Evolutionary conservation across 1,140 invertebrate species (phyloP), one percentile per base, ranked within the genome.

Genomic region (Ladona fulva): DNA sequence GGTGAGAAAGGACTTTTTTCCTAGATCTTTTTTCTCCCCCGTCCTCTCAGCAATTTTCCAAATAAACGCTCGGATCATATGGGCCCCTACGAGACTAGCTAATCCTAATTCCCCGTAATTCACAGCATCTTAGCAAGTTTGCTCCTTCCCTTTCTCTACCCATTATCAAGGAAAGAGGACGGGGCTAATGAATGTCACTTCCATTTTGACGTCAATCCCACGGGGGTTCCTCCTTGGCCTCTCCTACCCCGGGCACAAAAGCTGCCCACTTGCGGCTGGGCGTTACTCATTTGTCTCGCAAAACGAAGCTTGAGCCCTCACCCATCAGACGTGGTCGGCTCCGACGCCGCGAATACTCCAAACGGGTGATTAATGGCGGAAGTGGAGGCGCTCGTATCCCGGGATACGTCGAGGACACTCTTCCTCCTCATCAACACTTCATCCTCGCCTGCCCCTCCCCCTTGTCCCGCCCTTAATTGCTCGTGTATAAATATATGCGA

Each of bases 141-240:
- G 29, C 29, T 37, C n/a, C n/a, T n/a, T n/a, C n/a, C n/a, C n/a
- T n/a, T n/a, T n/a, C n/a, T n/a, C 29, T 1, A 37, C 3, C 29
- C 29, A 37, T 37, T 37, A 37, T 37, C 29, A 66, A 22, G 52
- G 52, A 66, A 19, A 66, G 52, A 66, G 16, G 14, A 16, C 52
- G 52, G 16, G 52, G 52, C 52, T 66, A 66, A 66, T 66, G 52
- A 66, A 66, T 66, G 52, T 66, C 52, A 66, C 14, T 22, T 12
- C n/a, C 52, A 66, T 66, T 66, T 66, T 66, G 52, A 66, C 52
- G 52, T 22, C 52, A 66, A 66, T 66, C 52, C 52, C 52, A 37
- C 8, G 29, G 8, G 29, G 29, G 52, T 66, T 16, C 14, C 5
- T 16, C 14, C 16, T 16, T 22, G 14, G n/a, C 16, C 16, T 16